Evolutionary conservation across 2,888 invertebrate species (phyloP).

Genomic region (Suillia variegata): DNA sequence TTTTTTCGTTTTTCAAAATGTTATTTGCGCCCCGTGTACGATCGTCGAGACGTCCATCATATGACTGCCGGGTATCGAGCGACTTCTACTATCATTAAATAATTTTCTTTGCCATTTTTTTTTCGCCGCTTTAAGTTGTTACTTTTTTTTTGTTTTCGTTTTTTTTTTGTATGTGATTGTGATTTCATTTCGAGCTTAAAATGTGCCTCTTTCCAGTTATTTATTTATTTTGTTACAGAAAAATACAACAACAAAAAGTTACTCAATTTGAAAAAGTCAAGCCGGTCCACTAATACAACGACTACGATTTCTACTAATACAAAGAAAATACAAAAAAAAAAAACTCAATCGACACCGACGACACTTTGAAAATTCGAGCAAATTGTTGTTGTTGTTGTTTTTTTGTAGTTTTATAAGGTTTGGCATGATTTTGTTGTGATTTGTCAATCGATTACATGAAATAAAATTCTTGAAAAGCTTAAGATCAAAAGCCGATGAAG

Average conservation of each 20-base stretch:
- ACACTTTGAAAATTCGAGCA: too few species aligned
- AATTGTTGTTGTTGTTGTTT: too few species aligned
- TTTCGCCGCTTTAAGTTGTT: conserved; percentile 16
- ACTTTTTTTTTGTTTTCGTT: too few species aligned
- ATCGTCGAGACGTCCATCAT: conserved; percentile 46
- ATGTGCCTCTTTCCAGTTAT: conserved; percentile 14
- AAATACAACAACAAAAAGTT: background rate
- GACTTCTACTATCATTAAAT: conserved; percentile 43
- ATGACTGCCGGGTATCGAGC: conserved; percentile 43
- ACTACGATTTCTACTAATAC: too few species aligned
- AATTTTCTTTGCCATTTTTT: conserved; percentile 33
- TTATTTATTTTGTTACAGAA: conserved; percentile 18
- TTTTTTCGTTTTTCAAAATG: too few species aligned
- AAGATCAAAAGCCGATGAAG: too few species aligned
- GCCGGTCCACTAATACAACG: background rate
- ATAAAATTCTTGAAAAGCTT: too few species aligned
- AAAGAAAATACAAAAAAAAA: too few species aligned
- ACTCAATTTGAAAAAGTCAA: background rate
- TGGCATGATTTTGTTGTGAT: too few species aligned
- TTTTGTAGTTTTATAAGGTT: too few species aligned
- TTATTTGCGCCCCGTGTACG: conserved; percentile 29
- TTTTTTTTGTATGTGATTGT: conserved; percentile 25
- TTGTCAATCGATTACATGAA: too few species aligned
- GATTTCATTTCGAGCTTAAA: conserved; percentile 9
- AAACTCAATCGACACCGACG: too few species aligned